phyloP scores from a whole-genome alignment of 2,888 invertebrate species.

The Erebia epiphron region DNA sequence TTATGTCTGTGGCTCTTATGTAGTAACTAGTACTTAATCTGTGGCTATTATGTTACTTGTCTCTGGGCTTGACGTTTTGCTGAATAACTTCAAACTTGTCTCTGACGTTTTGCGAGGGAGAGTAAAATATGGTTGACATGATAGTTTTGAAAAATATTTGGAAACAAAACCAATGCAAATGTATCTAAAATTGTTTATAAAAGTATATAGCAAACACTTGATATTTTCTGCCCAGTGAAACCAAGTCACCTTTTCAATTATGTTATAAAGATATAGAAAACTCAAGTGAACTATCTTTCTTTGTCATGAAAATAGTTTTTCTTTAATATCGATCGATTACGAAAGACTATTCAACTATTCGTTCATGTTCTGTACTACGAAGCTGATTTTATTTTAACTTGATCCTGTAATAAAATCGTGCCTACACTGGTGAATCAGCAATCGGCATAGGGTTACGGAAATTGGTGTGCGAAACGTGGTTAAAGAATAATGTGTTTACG shows the following conservation, averaged over 20 bases:
- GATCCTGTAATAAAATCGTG: conserved; percentile 29
- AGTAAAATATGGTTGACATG: conserved; percentile 66
- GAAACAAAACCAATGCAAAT: conserved; percentile 53
- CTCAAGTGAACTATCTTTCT: conserved; percentile 55
- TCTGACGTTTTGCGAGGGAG: conserved; percentile 56
- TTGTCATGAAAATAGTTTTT: conserved; percentile 76
- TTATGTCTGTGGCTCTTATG: too few species aligned
- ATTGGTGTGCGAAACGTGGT: conserved; percentile 32
- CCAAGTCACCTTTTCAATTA: conserved; percentile 18
- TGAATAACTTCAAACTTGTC: too few species aligned
- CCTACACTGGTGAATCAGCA: conserved; percentile 25
- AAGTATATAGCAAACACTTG: conserved; percentile 43
- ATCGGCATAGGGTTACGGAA: conserved; percentile 9
- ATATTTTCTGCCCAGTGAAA: conserved; percentile 46
- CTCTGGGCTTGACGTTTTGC: conserved; percentile 36
- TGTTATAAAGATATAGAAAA: conserved; percentile 29
- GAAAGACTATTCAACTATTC: conserved; percentile 65
- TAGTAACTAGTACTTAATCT: too few species aligned
- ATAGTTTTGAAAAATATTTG: conserved; percentile 67
- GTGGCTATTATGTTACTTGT: too few species aligned
- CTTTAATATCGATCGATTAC: conserved; percentile 79
- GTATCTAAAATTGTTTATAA: conserved; percentile 52
- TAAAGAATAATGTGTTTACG: conserved; percentile 34
- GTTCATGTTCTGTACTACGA: conserved; percentile 49
- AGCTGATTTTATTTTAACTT: conserved; percentile 35